Base-by-base conservation (phyloP, 2,888 invertebrate genomes). In the Hydrotaea diabolus region DNA sequence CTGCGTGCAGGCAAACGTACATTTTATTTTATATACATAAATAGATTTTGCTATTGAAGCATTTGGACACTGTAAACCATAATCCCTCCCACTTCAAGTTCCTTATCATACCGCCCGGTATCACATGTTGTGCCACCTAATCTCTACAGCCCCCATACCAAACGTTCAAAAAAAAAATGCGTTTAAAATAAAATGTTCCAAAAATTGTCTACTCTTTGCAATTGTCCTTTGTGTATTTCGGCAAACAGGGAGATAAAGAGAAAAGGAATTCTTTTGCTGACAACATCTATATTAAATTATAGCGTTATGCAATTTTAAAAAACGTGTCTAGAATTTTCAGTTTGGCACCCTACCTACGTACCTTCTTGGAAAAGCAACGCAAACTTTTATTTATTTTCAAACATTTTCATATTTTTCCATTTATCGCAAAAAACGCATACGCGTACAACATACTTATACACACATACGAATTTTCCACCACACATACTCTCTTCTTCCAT, bases 201-300 rank as follows among this genome's bases (percentile, higher is more conserved):
- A 75, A 59, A 69, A 31, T 49, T 71, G 15, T 49, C 31, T 59
- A 64, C 55, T 31, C 31, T n/a, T 9, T 69, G 36, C 26, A 64
- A 31, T 26, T 55, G 3, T 31, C 39, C n/a, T 31, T 13, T 62
- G 53, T 49, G 55, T 31, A 31, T 39, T 59, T 39, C 39, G 39
- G 39, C 49, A 46, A 43, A 77, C 64, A 57, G 39, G 72, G 13
- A 13, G 19, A 21, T n/a, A n/a, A n/a, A n/a, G n/a, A n/a, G n/a
- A 75, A 55, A 76, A 77, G 75, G 75, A 82, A 80, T 76, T 82
- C 57, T 76, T 81, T 78, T 79, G 80, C 78, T 83, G 85, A 82
- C 86, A 83, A 87, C 86, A 85, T 87, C 87, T 88, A 86, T 88
- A 88, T 88, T 88, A 88, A 88, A 88, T 88, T 88, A 88, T 88